Percentiles rank a stretch among this genome's conserved stretches.
phyloP scores from a whole-genome alignment of 2,797 vertebrate species.

The Spheniscus humboldti region DNA sequence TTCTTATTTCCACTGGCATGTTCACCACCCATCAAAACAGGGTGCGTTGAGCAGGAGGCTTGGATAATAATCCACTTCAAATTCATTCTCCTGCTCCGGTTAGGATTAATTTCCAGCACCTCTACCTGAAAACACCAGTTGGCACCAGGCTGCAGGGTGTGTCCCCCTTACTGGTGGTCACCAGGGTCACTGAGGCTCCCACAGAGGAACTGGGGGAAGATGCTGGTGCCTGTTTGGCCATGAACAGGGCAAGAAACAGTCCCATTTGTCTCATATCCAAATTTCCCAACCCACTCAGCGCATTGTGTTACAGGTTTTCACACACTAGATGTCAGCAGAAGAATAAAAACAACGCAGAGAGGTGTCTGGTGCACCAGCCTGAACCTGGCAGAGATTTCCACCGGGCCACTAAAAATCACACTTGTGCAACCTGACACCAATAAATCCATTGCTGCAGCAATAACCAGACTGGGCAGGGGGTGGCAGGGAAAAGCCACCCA shows the following conservation, averaged over 20 bases:
- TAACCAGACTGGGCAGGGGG: not conserved
- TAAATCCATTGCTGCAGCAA: not conserved
- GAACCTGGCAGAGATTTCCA: not conserved
- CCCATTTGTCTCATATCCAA: rapidly evolving
- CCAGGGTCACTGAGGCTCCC: not conserved
- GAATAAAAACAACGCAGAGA: not conserved
- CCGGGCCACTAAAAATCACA: not conserved
- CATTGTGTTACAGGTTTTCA: not conserved
- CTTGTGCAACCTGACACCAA: not conserved
- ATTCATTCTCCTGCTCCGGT: not conserved
- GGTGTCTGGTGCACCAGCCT: too few species aligned
- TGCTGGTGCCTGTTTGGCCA: not conserved
- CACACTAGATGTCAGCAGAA: constrained; percentile 54
- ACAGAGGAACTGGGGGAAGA: not conserved
- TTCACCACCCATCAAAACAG: not conserved
- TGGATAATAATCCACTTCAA: not conserved
- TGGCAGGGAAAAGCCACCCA: not conserved
- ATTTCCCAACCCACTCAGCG: rapidly evolving
- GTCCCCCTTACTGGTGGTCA: not conserved
- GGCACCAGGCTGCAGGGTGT: not conserved
- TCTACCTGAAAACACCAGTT: not conserved
- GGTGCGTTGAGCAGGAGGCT: rapidly evolving
- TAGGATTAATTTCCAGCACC: not conserved
- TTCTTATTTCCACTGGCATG: not conserved
- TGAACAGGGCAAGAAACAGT: not conserved